phyloP scores from a whole-genome alignment of 2,888 invertebrate species.

The Dromius quadrimaculatus region DNA sequence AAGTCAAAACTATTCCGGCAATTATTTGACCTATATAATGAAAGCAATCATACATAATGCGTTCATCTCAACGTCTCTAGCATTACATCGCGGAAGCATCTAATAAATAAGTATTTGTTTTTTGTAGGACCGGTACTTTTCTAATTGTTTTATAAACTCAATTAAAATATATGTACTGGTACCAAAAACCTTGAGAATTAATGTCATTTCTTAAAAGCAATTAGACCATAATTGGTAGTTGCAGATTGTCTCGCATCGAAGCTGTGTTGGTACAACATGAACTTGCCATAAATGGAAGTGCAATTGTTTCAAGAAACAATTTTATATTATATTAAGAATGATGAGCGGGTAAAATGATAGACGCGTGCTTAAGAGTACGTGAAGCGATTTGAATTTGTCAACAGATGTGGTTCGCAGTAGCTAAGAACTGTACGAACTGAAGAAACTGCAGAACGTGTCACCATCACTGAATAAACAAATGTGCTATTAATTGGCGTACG shows the following conservation, averaged over 20 bases:
- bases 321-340: constrained; percentile 57
- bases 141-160: constrained; percentile 35
- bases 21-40: constrained; percentile 44
- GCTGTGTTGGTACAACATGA: constrained; percentile 61
- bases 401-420: neutral
- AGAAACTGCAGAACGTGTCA: neutral
- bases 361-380: constrained; percentile 6
- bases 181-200: constrained; percentile 61
- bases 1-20: constrained; percentile 18
- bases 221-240: constrained; percentile 68
- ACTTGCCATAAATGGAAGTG: constrained; percentile 63
- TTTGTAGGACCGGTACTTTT: constrained; percentile 26
- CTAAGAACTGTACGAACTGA: neutral
- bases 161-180: constrained; percentile 43
- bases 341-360: constrained; percentile 20
- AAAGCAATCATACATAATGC: constrained; percentile 31
- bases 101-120: constrained; percentile 32
- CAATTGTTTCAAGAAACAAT: constrained; percentile 67
- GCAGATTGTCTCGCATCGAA: constrained; percentile 63
- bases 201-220: constrained; percentile 67
- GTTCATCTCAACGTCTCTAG: neutral
- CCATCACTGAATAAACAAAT: constrained; percentile 22
- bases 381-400: constrained; percentile 8
- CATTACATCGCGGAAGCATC: neutral
- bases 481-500: constrained; percentile 18